Base-by-base conservation (phyloP, 2,113 vertebrate genomes). In the Meriones unguiculatus region DNA sequence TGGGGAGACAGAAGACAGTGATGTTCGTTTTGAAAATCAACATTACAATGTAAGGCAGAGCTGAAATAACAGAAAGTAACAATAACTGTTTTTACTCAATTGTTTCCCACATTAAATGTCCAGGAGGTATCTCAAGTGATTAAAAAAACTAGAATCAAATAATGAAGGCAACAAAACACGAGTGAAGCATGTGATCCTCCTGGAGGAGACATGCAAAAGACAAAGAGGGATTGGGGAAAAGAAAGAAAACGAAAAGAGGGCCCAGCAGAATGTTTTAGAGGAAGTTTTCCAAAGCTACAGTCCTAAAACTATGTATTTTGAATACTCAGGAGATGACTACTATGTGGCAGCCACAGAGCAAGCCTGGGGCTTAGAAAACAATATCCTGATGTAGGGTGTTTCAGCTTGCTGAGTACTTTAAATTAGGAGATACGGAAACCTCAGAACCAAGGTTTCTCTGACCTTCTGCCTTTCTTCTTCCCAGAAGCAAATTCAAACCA, bases 1-100 rank as follows among this genome's bases (percentile, higher is more conserved):
- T 30, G 30, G n/a, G 35, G 57, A 84, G 22, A 41, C 24, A 3
- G 81, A 7, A 64, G 35, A 62, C 25, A 8, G 62, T 22, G 41
- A 93, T 84, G 89, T 93, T 46, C 54, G 15, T 91, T 86, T 90
- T 86, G 67, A 95, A 95, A 97, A 87, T 32, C 35, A 72, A 70
- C 50, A 75, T 17, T 17, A 88, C 25, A 20, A 76, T 59, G 18
- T 59, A 89, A 70, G 86, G 80, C 87, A 92, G 85, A 54, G 41
- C 41, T n/a, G 57, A 93, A 82, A 73, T 80, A 76, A 93, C 2
- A 77, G 12, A 90, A 95, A 95, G 72, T n/a, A 96, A 38, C 14
- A 89, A 82, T 50, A 94, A 96, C 12, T 72, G 67, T 25, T 75
- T 22, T 59, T 82, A 91, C 12, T 92, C 65, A 25, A 5, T 87